Percentiles rank a stretch among this genome's conserved stretches.
These are phyloP conservation scores for Protophormia terraenovae DNA, from an alignment of 2,888 invertebrate species.

Conservation along the genomic window DNA sequence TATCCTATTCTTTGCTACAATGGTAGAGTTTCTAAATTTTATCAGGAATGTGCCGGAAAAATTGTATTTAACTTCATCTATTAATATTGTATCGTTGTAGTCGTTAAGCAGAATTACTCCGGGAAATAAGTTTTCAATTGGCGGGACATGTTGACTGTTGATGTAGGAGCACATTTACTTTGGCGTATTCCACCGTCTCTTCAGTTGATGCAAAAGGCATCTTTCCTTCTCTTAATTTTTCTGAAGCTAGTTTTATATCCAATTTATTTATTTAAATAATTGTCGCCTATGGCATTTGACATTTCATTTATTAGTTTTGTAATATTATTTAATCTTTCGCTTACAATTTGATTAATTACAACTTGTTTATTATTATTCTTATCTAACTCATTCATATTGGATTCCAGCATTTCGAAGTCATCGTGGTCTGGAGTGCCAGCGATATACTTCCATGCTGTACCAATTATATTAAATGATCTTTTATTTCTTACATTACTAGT, in stretches of 20 bases:
- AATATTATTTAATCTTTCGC: slow-evolving; percentile 17
- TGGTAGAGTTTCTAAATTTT: slow-evolving; percentile 17
- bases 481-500: slow-evolving; percentile 14
- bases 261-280: slow-evolving; percentile 1
- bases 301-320: slow-evolving; percentile 19
- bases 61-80: slow-evolving; percentile 6
- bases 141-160: slow-evolving; percentile 31
- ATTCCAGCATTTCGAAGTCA: slow-evolving; percentile 31
- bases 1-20: slow-evolving; percentile 11
- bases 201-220: background rate
- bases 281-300: slow-evolving; percentile 20
- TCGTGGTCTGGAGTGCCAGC: slow-evolving; percentile 54
- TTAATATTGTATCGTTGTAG: slow-evolving; percentile 8
- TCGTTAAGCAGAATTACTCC: slow-evolving; percentile 20
- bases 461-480: slow-evolving; percentile 29
- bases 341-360: slow-evolving; percentile 51
- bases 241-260: slow-evolving; percentile 13
- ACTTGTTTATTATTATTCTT: slow-evolving; percentile 61
- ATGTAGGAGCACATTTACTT: slow-evolving; percentile 14
- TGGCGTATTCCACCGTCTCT: slow-evolving; percentile 2
- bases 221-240: slow-evolving; percentile 18
- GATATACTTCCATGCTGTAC: slow-evolving; percentile 59
- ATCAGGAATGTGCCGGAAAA: slow-evolving; percentile 24
- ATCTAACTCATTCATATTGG: slow-evolving; percentile 58
- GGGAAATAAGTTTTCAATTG: slow-evolving; percentile 3